Evolutionary conservation across 2,797 vertebrate species (phyloP).

Genomic region (Cyclopterus lumpus): DNA sequence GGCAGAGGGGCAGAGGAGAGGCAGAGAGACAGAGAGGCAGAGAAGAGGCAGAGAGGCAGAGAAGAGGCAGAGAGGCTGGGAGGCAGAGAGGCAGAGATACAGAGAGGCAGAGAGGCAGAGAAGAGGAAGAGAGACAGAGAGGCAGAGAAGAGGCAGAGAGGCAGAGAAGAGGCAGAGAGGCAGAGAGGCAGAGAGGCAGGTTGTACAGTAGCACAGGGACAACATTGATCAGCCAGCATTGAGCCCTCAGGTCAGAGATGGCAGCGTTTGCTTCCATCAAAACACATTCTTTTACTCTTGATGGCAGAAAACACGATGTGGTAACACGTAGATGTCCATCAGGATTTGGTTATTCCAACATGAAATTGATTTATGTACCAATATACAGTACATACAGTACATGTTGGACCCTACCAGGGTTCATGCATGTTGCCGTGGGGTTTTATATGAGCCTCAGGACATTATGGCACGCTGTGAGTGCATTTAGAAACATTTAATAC

Average conservation of each 20-base stretch:
- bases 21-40: slow-evolving; percentile 10
- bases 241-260: slow-evolving; percentile 17
- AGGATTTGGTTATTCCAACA: neutral
- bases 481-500: too few species aligned
- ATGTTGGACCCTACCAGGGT: neutral
- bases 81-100: too few species aligned
- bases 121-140: too few species aligned
- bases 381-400: neutral
- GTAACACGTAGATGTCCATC: neutral
- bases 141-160: too few species aligned
- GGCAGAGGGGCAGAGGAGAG: too few species aligned
- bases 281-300: neutral
- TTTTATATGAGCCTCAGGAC: neutral
- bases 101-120: too few species aligned
- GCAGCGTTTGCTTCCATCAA: slow-evolving; percentile 11
- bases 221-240: slow-evolving; percentile 30
- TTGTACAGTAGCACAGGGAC: slow-evolving; percentile 49
- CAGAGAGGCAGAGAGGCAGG: too few species aligned
- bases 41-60: too few species aligned
- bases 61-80: too few species aligned
- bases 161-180: too few species aligned
- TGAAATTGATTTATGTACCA: neutral
- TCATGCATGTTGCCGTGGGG: neutral
- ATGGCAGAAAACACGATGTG: neutral
- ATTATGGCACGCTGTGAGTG: neutral